Conservation (phyloP, 2,797 vertebrate genomes). For the Cryptoblepharus egeriae region DNA sequence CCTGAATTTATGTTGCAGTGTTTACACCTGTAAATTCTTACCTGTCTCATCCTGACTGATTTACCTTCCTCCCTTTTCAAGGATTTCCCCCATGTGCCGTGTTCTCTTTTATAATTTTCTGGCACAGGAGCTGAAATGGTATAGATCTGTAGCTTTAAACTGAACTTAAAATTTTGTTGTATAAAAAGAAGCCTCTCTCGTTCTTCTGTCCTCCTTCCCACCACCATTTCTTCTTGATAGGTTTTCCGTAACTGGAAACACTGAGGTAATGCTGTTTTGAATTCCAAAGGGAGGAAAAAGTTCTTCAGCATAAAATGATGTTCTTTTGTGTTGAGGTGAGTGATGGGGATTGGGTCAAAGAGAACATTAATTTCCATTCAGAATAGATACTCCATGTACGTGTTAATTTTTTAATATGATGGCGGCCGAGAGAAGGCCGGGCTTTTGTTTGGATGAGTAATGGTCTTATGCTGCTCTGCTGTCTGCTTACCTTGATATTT, state of each 20-base stretch:
- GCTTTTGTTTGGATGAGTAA: slow-evolving; percentile 49
- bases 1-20: slow-evolving; percentile 42
- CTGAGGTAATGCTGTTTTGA: slow-evolving; percentile 55
- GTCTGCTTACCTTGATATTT: slow-evolving; percentile 18
- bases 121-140: slow-evolving; percentile 42
- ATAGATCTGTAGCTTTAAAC: slow-evolving; percentile 45
- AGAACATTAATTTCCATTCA: slow-evolving; percentile 71
- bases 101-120: slow-evolving; percentile 40
- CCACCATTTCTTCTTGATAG: background rate
- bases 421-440: slow-evolving; percentile 28
- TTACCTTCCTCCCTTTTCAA: slow-evolving; percentile 46
- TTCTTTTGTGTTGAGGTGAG: slow-evolving; percentile 50
- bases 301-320: slow-evolving; percentile 40
- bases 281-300: slow-evolving; percentile 50
- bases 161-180: slow-evolving; percentile 35
- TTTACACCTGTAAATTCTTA: slow-evolving; percentile 38
- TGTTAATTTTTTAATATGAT: slow-evolving; percentile 66
- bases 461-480: slow-evolving; percentile 3
- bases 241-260: slow-evolving; percentile 55
- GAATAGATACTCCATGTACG: slow-evolving; percentile 52
- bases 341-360: slow-evolving; percentile 59
- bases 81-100: slow-evolving; percentile 32
- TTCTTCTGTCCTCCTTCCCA: background rate
- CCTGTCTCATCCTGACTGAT: slow-evolving; percentile 39
- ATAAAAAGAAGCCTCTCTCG: slow-evolving; percentile 5